Conservation (phyloP, 2,797 vertebrate species). For the Pangasius krempfi region DNA sequence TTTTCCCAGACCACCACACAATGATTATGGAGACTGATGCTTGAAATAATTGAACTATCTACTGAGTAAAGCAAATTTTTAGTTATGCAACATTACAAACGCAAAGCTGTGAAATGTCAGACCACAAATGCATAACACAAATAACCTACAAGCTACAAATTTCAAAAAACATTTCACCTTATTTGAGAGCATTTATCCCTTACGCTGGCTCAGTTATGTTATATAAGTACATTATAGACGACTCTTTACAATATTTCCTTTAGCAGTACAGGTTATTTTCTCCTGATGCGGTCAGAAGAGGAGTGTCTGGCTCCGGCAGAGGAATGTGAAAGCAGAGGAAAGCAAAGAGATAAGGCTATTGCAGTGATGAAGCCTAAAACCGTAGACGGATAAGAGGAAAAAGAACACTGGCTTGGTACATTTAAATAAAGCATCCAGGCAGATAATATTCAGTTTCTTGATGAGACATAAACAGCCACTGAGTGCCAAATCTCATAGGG, state of each 20-base stretch:
- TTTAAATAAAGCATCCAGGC: slow-evolving; percentile 66
- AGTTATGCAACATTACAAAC: neutral
- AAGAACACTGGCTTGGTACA: slow-evolving; percentile 60
- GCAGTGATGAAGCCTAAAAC: slow-evolving; percentile 61
- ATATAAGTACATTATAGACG: neutral
- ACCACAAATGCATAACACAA: neutral
- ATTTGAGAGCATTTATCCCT: neutral
- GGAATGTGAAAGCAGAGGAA: slow-evolving; percentile 70
- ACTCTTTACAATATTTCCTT: neutral
- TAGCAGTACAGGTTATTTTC: slow-evolving; percentile 1
- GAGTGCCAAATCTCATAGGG: slow-evolving; percentile 16
- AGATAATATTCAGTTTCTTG: slow-evolving; percentile 10
- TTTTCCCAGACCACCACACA: neutral
- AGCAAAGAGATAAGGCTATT: slow-evolving; percentile 62
- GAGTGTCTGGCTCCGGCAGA: slow-evolving; percentile 4
- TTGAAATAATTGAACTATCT: neutral
- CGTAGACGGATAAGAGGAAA: slow-evolving; percentile 61
- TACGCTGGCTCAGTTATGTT: neutral
- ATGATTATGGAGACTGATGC: neutral
- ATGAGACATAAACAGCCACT: slow-evolving; percentile 52
- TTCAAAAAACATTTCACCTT: neutral
- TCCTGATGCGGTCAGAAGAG: neutral
- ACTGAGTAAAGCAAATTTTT: neutral
- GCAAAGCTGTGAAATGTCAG: neutral
- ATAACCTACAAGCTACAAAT: neutral